phyloP scores from a whole-genome alignment of 2,113 vertebrate genomes.

The Syrrhaptes paradoxus region DNA sequence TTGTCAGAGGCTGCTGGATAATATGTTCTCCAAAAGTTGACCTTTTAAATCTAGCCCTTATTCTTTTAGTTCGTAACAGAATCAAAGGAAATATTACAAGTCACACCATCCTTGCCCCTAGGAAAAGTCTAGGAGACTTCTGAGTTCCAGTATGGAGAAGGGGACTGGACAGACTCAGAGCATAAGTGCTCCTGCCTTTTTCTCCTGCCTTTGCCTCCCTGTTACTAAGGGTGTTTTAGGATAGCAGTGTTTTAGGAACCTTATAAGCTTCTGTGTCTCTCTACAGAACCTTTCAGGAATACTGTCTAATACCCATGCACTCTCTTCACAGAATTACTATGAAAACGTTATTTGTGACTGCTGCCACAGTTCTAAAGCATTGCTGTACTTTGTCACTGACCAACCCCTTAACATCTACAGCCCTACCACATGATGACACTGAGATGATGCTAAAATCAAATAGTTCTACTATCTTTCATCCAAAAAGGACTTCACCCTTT shows the following conservation, averaged over 20 bases:
- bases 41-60: not conserved
- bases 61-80: not conserved
- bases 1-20: not conserved
- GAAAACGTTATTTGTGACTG: not conserved
- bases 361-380: not conserved
- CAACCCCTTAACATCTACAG: not conserved
- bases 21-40: not conserved
- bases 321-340: not conserved
- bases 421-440: not conserved
- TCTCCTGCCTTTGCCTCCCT: not conserved
- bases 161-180: rapidly evolving
- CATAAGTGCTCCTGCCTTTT: not conserved
- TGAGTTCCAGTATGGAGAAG: not conserved
- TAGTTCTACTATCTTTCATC: not conserved
- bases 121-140: not conserved
- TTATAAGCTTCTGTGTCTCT: not conserved
- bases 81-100: not conserved
- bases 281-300: not conserved
- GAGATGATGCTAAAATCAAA: not conserved
- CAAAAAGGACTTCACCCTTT: not conserved
- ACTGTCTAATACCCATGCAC: not conserved
- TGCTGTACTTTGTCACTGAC: not conserved
- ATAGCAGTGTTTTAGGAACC: not conserved
- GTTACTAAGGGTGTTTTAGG: not conserved
- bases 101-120: not conserved